Base-by-base conservation (phyloP, 37 sponge, comb jelly and placozoan genomes). In the Halichondria panicea region DNA sequence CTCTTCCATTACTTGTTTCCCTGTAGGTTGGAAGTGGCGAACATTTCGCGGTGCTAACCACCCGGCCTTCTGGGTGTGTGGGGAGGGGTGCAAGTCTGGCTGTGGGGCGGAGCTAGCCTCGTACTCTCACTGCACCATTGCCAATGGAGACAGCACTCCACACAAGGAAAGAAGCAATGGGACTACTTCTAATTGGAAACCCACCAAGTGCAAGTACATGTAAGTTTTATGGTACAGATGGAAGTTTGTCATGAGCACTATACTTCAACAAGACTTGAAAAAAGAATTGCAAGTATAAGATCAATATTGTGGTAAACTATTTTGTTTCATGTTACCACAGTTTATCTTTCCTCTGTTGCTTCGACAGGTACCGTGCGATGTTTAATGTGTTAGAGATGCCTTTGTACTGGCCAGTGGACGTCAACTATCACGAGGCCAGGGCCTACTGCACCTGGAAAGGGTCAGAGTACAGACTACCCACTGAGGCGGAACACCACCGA, bases 391-490 rank as follows among this genome's bases (percentile, higher is more conserved):
- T 89, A 22, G 77, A 55, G 4, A 85, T 93, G 90, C 94, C 94
- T 1, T 79, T 65, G 86, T 78, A 85, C 53, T 93, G 94, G 94
- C 94, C 94, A 27, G 94, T 89, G 44, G 89, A 88, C 32, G 80
- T 81, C 42, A 93, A 93, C 84, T 93, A 89, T 45, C 94, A 85
- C 55, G 94, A 93, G 42, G 94, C 89, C 27, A 88, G 85, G 56
- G 94, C 94, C 15, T 93, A 75, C 81, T 93, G 94, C 68, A 81
- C 50, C 30, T 93, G 94, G 94, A 86, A 82, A 70, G 94, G 94
- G 24, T 61, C 77, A 1, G 77, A 53, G 24, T 93, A 80, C 72
- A 72, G 94, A 36, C 68, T 88, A 33, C 89, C 87, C 7, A 89
- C 90, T 60, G 94, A 93, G 58, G 94, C 94, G 21, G 94, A 93